phyloP scores from a whole-genome alignment of 53 echinoderm and acorn worm genomes.

The Zoroaster sp. region DNA sequence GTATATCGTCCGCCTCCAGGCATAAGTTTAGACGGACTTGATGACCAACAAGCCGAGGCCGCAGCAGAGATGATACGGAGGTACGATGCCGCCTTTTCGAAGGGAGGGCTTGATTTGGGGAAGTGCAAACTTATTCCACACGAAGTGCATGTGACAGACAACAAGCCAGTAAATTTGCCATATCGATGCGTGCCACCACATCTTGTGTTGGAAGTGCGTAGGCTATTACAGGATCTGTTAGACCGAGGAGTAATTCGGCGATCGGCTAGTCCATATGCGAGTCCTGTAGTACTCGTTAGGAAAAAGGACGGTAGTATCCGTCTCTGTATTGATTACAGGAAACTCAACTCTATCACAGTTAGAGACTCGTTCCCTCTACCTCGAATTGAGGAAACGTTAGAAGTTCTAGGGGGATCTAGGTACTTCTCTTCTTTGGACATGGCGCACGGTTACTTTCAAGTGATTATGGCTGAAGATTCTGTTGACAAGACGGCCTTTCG shows the following conservation, averaged over 20 bases:
- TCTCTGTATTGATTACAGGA: constrained; percentile 60
- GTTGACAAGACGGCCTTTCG: constrained; percentile 66
- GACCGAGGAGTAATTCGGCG: constrained; percentile 35
- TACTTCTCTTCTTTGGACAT: constrained; percentile 62
- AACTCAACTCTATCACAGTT: constrained; percentile 6
- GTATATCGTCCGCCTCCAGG: background rate
- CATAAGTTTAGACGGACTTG: background rate
- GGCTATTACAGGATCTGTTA: constrained; percentile 42
- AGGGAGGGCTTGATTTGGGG: background rate
- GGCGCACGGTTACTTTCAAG: constrained; percentile 64
- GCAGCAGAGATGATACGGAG: background rate
- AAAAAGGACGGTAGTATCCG: no score
- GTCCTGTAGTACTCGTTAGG: no score
- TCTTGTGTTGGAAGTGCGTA: background rate
- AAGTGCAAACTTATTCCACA: background rate
- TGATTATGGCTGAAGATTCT: constrained; percentile 33
- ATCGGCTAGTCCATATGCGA: constrained; percentile 57
- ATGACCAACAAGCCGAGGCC: no score
- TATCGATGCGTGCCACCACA: background rate
- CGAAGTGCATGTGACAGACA: background rate
- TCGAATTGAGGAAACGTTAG: constrained; percentile 68
- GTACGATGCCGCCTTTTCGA: background rate
- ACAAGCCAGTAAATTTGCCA: background rate
- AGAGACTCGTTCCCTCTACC: constrained; percentile 66
- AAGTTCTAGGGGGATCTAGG: constrained; percentile 47